Evolutionary conservation across 2,113 vertebrate species (phyloP).

Genomic region (Isichthys henryi): DNA sequence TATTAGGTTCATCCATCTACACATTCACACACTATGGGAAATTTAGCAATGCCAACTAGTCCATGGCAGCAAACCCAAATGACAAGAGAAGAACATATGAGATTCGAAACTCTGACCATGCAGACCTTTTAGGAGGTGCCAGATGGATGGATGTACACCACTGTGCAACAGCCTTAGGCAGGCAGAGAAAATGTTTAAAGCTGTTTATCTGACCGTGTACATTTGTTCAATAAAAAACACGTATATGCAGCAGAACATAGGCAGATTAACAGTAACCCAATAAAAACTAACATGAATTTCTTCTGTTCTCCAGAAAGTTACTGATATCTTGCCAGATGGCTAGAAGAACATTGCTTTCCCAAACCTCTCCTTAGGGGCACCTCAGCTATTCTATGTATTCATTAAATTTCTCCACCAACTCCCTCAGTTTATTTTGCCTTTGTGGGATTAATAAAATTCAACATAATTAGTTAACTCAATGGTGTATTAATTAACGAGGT

Average conservation of each 20-base stretch:
- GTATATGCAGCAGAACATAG: background rate
- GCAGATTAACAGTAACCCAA: background rate
- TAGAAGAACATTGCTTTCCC: too few relatives aligned
- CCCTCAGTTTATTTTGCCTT: background rate
- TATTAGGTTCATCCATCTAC: background rate
- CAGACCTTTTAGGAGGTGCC: background rate
- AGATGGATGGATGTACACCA: background rate
- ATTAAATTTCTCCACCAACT: background rate
- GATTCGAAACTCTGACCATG: background rate
- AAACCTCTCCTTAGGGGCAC: too few relatives aligned
- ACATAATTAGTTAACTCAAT: too few relatives aligned
- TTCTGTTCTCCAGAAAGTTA: too few relatives aligned
- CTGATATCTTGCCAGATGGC: too few relatives aligned
- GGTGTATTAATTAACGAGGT: too few relatives aligned
- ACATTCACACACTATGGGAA: background rate
- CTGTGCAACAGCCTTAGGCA: background rate
- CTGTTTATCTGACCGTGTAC: background rate
- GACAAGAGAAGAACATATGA: background rate
- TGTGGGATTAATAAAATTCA: background rate
- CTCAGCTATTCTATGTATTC: background rate
- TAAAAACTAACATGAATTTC: background rate
- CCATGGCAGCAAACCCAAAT: background rate
- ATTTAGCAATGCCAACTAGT: background rate
- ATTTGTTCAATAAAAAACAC: background rate
- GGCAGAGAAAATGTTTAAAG: too few relatives aligned